phyloP scores from a whole-genome alignment of 2,113 vertebrate genomes.

The Plotosus lineatus region DNA sequence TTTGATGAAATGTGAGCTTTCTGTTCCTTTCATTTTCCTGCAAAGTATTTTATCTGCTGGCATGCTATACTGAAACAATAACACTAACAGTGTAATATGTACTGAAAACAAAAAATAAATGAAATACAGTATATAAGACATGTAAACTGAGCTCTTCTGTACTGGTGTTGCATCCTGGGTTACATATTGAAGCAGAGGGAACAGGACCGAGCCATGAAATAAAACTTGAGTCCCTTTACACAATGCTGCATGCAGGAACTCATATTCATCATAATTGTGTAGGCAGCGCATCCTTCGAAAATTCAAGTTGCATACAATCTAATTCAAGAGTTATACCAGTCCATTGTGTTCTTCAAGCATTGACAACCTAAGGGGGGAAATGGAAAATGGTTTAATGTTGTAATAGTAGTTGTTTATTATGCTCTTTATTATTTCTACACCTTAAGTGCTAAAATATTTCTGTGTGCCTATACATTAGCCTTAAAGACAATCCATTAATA shows the following conservation, averaged over 20 bases:
- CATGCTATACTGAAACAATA: neutral
- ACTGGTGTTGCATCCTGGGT: neutral
- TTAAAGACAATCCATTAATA: neutral
- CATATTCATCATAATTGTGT: neutral
- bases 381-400: neutral
- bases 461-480: neutral
- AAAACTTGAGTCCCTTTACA: neutral
- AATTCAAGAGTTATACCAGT: neutral
- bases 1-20: neutral
- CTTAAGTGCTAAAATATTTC: conserved; percentile 44
- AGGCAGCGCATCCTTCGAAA: neutral
- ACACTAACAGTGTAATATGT: neutral
- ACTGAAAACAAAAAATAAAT: neutral
- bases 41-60: neutral
- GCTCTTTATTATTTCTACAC: conserved; percentile 22
- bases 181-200: neutral
- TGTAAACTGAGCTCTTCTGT: neutral
- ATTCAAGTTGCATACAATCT: neutral
- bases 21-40: neutral
- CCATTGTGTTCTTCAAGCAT: conserved; percentile 17
- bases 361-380: conserved; percentile 28
- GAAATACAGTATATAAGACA: neutral
- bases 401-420: neutral
- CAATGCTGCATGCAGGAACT: neutral
- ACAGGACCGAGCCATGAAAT: neutral